Conservation (phyloP, 2,888 invertebrate species). For the Lissonota sp. region DNA sequence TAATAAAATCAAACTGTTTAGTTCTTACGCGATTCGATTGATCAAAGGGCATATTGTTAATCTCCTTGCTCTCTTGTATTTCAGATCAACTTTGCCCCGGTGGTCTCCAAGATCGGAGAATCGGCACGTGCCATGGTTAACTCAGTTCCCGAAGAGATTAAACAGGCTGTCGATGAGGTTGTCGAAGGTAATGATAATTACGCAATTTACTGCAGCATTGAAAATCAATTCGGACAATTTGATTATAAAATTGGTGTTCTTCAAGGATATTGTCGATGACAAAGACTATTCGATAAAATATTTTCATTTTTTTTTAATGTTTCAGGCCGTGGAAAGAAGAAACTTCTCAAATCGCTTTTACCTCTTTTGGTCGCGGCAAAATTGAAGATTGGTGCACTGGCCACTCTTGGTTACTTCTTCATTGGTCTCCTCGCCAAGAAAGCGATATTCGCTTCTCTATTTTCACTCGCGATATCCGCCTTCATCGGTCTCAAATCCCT, state of each 20-base stretch:
- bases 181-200: constrained; percentile 84
- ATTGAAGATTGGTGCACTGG: constrained; percentile 86
- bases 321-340: constrained; percentile 86
- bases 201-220: too few relatives aligned
- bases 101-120: constrained; percentile 80
- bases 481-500: constrained; percentile 83
- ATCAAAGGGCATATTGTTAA: neutral
- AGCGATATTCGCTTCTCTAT: constrained; percentile 86
- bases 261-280: too few relatives aligned
- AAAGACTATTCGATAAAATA: neutral
- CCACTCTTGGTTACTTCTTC: constrained; percentile 85
- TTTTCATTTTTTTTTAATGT: constrained; percentile 16
- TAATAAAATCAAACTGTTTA: too few relatives aligned
- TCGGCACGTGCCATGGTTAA: constrained; percentile 84
- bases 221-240: too few relatives aligned
- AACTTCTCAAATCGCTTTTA: constrained; percentile 85
- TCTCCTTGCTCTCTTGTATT: constrained; percentile 26
- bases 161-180: constrained; percentile 85
- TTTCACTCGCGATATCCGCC: constrained; percentile 86
- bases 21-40: too few relatives aligned
- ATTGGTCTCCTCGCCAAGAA: constrained; percentile 88
- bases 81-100: constrained; percentile 81
- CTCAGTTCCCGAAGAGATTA: constrained; percentile 86
- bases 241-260: too few relatives aligned
- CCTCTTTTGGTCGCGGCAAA: constrained; percentile 87